These are phyloP conservation scores for Ophioderma brevispina DNA, from an alignment of 35 echinoderm and acorn worm species.

Conservation along the genomic window DNA sequence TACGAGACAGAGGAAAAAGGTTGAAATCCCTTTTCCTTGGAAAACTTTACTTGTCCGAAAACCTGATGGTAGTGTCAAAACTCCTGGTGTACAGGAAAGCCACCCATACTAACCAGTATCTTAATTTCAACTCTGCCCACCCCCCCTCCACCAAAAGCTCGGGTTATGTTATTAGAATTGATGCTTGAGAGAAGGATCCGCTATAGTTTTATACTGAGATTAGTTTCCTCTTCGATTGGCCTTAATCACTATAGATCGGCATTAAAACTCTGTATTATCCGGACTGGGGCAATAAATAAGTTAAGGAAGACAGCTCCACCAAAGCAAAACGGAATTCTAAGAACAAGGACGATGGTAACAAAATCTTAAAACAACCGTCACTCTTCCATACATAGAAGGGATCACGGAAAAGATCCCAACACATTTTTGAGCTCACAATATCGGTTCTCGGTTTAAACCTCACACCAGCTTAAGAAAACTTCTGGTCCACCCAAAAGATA, in stretches of 20 bases:
- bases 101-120: no score
- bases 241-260: not conserved
- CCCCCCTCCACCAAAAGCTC: not conserved
- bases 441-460: not conserved
- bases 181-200: not conserved
- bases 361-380: not conserved
- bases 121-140: no score
- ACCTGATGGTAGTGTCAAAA: no score
- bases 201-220: not conserved
- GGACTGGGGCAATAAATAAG: not conserved
- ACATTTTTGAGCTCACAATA: not conserved
- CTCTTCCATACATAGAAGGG: not conserved
- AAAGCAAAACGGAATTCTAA: not conserved
- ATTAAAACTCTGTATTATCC: not conserved
- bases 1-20: not conserved
- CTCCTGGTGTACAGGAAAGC: no score
- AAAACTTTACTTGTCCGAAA: not conserved
- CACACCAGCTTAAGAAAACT: not conserved
- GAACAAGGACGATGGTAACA: no score
- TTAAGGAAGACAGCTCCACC: not conserved
- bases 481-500: no score
- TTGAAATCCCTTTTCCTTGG: not conserved
- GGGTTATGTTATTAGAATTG: not conserved
- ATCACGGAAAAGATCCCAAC: not conserved
- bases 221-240: no score